Evolutionary conservation across 1,140 invertebrate genomes (phyloP).

Genomic region (Leucophenga varia): DNA sequence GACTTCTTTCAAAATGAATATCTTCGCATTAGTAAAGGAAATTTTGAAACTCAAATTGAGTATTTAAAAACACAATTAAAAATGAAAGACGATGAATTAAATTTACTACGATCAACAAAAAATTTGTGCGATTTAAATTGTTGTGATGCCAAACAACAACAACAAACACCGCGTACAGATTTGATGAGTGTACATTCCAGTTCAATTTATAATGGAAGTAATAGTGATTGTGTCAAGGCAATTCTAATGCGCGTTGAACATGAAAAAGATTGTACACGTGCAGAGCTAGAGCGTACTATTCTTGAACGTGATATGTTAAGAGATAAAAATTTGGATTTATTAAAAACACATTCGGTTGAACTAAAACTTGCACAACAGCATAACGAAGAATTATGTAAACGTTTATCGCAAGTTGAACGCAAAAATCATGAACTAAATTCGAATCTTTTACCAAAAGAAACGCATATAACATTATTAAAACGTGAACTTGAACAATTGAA

Average conservation of each 20-base stretch:
- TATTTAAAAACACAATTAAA: slow-evolving; percentile 47
- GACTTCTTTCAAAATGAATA: slow-evolving; percentile 55
- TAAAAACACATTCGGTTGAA: slow-evolving; percentile 38
- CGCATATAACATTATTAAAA: slow-evolving; percentile 33
- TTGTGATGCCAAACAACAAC: neutral
- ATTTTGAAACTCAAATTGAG: slow-evolving; percentile 39
- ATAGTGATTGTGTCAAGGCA: slow-evolving; percentile 45
- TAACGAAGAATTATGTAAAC: slow-evolving; percentile 30
- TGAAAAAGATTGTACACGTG: slow-evolving; percentile 41
- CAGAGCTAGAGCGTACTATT: slow-evolving; percentile 43
- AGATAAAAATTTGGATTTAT: slow-evolving; percentile 34
- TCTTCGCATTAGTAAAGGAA: slow-evolving; percentile 35
- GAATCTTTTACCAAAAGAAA: slow-evolving; percentile 36
- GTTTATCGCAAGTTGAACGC: slow-evolving; percentile 34
- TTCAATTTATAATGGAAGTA: too few relatives aligned
- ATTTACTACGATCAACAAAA: too few relatives aligned
- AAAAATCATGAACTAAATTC: slow-evolving; percentile 41
- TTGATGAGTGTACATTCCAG: neutral
- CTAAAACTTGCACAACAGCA: slow-evolving; percentile 29
- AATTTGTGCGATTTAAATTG: too few relatives aligned
- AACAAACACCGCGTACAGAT: neutral
- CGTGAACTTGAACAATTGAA: slow-evolving; percentile 39
- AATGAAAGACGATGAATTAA: slow-evolving; percentile 49
- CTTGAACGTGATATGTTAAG: slow-evolving; percentile 42
- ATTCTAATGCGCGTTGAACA: slow-evolving; percentile 39